Base-by-base conservation (phyloP, 2,797 vertebrate genomes). In the Acipenser ruthenus region DNA sequence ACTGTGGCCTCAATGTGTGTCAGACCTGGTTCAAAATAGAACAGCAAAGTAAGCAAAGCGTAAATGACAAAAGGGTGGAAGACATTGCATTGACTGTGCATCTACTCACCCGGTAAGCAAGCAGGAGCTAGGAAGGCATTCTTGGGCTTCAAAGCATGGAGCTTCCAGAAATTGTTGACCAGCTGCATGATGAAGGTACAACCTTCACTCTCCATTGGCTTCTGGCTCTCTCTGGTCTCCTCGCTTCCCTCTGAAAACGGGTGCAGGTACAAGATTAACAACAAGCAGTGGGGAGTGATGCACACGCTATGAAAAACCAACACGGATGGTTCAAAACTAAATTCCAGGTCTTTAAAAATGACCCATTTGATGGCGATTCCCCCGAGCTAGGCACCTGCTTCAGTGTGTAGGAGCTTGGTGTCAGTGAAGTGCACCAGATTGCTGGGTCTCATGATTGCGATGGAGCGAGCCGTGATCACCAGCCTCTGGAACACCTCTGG, bases 351-450 rank as follows among this genome's bases (percentile, higher is more conserved):
- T 37, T 37, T 37, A 3, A 37, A 37, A 37, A 37, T 37, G 23
- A 37, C 23, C 2, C 23, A 2, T 37, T 37, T 37, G 23, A 37
- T 37, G 23, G 2, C 23, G 23, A 37, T 37, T 37, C 23, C 23
- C 23, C 23, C 1, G 23, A 37, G 23, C 23, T 2, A 37, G 23
- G 69, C 86, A 97, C 96, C 97, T 74, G 84, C 70, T 75, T 98
- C 96, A 67, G 81, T 74, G 58, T 85, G 89, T 6, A 89, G 82
- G 62, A 89, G 82, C 78, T 94, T 97, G 56, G 90, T 90, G 75
- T 98, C 97, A 0, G 97, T 98, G 72, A 95, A 99, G 82, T 99
- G 97, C 69, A 99, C 96, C 68, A 99, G 85, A 82, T 99, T 99
- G 83, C 89, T 99, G 62, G 97, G 95, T 73, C 97, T 94, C 93